A percentile compares a stretch with the other conserved stretches of the same genome.
Evolutionary conservation across 2,888 invertebrate genomes (phyloP).

Genomic region (Phymatocera aterrima): DNA sequence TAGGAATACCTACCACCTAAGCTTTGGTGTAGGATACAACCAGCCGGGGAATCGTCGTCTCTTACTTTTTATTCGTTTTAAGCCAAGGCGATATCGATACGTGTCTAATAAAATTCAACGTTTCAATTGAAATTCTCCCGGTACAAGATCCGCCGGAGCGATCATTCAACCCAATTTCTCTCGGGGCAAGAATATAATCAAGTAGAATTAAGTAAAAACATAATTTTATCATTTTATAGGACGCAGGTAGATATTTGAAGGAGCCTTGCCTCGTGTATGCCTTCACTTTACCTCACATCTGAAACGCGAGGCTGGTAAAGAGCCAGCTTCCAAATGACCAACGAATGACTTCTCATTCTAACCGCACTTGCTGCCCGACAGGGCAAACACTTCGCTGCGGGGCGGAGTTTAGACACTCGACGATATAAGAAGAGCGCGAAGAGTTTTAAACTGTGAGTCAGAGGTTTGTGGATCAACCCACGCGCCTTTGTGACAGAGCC

Average conservation of each 20-base stretch:
- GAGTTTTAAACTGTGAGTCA: conserved; percentile 1
- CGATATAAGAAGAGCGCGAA: not conserved
- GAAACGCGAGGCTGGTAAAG: not conserved
- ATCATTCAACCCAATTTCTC: not conserved
- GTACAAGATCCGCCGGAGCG: not conserved
- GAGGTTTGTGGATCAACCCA: conserved; percentile 14
- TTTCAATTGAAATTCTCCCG: conserved; percentile 26
- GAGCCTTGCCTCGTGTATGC: too few species aligned
- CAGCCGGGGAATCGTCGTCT: conserved; percentile 4
- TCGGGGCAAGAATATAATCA: not conserved
- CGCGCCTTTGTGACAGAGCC: not conserved
- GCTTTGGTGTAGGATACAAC: too few species aligned
- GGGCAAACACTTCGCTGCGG: not conserved
- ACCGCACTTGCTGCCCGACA: not conserved
- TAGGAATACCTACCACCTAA: not conserved
- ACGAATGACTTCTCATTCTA: too few species aligned
- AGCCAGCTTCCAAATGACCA: not conserved
- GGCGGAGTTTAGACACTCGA: conserved; percentile 4
- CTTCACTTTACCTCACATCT: too few species aligned
- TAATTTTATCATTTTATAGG: not conserved
- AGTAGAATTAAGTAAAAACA: not conserved
- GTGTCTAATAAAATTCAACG: conserved; percentile 3
- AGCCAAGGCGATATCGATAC: not conserved
- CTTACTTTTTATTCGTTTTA: not conserved
- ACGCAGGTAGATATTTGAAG: not conserved